Evolutionary conservation across 2,797 vertebrate species (phyloP).

Genomic region (Rhyacichthys aspro): DNA sequence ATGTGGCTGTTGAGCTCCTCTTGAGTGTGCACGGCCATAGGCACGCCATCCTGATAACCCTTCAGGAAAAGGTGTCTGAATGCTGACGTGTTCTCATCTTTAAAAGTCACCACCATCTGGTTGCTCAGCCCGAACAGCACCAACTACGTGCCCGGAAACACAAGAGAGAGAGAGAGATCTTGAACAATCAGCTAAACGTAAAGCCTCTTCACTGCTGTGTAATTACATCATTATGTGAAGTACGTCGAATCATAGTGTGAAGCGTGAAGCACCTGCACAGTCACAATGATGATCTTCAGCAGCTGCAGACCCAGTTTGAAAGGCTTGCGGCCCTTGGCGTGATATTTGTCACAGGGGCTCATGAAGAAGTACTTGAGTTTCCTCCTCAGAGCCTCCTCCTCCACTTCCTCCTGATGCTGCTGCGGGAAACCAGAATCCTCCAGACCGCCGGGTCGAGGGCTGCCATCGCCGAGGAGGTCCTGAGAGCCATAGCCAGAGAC

Average conservation of each 20-base stretch:
- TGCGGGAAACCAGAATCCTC: conserved; percentile 24
- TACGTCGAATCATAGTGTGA: not conserved
- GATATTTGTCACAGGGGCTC: conserved; percentile 94
- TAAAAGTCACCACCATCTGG: conserved; percentile 94
- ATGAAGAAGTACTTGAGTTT: conserved; percentile 95
- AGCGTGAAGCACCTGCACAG: conserved; percentile 82
- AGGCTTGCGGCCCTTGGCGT: conserved; percentile 91
- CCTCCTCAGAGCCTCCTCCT: conserved; percentile 87
- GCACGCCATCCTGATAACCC: conserved; percentile 79
- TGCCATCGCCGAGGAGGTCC: conserved; percentile 32
- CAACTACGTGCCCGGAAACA: conserved; percentile 72
- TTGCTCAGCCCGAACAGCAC: conserved; percentile 94
- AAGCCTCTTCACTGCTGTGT: no score
- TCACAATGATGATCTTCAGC: conserved; percentile 90
- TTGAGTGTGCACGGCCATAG: conserved; percentile 84
- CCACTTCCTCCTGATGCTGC: conserved; percentile 63
- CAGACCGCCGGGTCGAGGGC: conserved; percentile 31
- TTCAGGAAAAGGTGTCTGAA: conserved; percentile 93
- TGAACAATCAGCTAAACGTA: not conserved
- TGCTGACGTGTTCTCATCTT: conserved; percentile 89
- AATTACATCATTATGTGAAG: not conserved
- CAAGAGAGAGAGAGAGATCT: not conserved
- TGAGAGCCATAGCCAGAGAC: conserved; percentile 76
- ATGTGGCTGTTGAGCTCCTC: conserved; percentile 80
- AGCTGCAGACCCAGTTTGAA: conserved; percentile 90